Evolutionary conservation across 2,888 invertebrate species (phyloP).

Genomic region (Unio delphinus): DNA sequence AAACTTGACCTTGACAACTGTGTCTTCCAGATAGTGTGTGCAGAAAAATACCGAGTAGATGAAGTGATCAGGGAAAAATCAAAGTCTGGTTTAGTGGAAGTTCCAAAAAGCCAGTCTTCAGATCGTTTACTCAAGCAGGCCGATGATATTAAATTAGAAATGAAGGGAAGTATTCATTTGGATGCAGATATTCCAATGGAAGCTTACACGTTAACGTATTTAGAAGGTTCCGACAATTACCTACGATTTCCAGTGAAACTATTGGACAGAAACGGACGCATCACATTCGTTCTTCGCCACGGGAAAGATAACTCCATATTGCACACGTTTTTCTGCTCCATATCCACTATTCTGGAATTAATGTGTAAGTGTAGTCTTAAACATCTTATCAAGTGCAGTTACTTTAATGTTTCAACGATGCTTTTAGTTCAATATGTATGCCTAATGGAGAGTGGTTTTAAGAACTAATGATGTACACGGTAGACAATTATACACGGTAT

Average conservation of each 20-base stretch:
- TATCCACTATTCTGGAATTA: constrained; percentile 20
- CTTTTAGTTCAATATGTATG: no score
- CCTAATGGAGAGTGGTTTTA: no score
- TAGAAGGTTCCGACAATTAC: constrained; percentile 36
- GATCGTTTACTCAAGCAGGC: constrained; percentile 31
- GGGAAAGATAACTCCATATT: constrained; percentile 26
- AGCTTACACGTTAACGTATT: constrained; percentile 32
- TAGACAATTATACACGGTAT: no score
- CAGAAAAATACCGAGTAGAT: constrained; percentile 25
- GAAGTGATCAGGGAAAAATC: constrained; percentile 30
- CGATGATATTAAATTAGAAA: constrained; percentile 31
- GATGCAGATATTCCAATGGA: constrained; percentile 35
- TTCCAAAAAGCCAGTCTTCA: constrained; percentile 37
- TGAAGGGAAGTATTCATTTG: constrained; percentile 25
- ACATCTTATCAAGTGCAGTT: no score
- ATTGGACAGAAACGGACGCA: constrained; percentile 17
- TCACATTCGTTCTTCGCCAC: constrained; percentile 29
- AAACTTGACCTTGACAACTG: constrained; percentile 17
- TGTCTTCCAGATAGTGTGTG: constrained; percentile 26
- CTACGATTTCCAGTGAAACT: constrained; percentile 29
- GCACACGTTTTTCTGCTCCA: constrained; percentile 29
- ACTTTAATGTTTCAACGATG: no score
- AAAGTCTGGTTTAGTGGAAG: constrained; percentile 29
- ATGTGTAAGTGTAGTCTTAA: constrained; percentile 17
- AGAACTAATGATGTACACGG: no score